Evolutionary conservation across 2,797 vertebrate species (phyloP).

Genomic region (Poecilia wingei): DNA sequence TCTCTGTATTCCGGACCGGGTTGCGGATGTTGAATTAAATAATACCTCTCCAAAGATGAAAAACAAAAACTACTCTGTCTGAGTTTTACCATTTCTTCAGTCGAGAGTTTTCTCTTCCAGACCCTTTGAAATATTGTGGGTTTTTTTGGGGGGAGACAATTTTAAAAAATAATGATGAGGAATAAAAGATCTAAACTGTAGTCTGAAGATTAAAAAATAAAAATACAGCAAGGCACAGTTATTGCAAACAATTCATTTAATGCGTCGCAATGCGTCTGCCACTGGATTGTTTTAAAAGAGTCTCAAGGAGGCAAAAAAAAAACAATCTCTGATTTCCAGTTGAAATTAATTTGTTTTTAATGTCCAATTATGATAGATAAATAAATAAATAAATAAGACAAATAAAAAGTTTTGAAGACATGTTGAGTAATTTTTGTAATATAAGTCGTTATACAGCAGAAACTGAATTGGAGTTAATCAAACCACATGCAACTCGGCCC

Average conservation of each 20-base stretch:
- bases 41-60: slow-evolving; percentile 10
- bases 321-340: background rate
- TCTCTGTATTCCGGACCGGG: background rate
- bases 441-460: background rate
- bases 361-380: background rate
- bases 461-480: background rate
- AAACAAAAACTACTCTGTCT: slow-evolving; percentile 1
- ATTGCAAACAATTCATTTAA: background rate
- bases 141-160: no score
- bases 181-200: background rate
- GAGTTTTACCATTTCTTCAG: background rate
- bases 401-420: background rate
- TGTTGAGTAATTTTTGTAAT: background rate
- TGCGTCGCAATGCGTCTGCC: background rate
- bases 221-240: background rate
- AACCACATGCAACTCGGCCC: background rate
- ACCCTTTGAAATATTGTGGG: background rate
- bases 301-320: background rate
- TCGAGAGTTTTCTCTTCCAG: slow-evolving; percentile 1
- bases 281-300: background rate
- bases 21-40: slow-evolving; percentile 8
- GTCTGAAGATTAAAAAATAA: background rate
- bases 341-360: background rate
- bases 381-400: no score
- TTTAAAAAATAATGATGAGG: background rate